Percentiles rank a stretch among this genome's conserved stretches.
These are phyloP conservation scores for Amblyopsis rosae DNA, from an alignment of 2,113 vertebrate genomes.

Conservation along the genomic window DNA sequence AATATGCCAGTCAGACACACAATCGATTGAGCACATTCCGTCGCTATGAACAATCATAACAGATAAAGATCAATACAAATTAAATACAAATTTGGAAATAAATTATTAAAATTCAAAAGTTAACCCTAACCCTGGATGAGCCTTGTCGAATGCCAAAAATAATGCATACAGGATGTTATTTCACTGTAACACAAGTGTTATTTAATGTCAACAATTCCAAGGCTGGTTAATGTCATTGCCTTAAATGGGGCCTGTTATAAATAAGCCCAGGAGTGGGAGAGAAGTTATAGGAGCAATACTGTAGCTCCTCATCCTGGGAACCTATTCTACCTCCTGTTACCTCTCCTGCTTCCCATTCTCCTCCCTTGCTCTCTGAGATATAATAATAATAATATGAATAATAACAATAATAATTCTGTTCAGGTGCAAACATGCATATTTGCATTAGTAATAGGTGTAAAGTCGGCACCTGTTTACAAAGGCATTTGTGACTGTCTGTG, in stretches of 20 bases:
- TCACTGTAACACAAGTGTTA: slow-evolving; percentile 21
- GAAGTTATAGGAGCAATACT: slow-evolving; percentile 35
- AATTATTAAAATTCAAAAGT: slow-evolving; percentile 55
- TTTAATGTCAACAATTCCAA: slow-evolving; percentile 14
- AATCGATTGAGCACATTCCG: slow-evolving; percentile 8
- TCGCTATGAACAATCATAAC: no score
- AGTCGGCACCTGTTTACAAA: slow-evolving; percentile 42
- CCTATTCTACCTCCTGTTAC: not conserved
- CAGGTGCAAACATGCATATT: slow-evolving; percentile 50
- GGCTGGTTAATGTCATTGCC: slow-evolving; percentile 25
- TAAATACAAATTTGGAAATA: slow-evolving; percentile 15
- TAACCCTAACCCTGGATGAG: slow-evolving; percentile 24
- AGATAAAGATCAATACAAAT: not conserved
- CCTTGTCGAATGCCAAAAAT: slow-evolving; percentile 14
- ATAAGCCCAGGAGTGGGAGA: slow-evolving; percentile 37
- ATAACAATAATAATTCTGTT: slow-evolving; percentile 52
- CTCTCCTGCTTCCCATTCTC: slow-evolving; percentile 19
- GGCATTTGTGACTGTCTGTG: slow-evolving; percentile 16
- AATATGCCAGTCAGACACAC: slow-evolving; percentile 27
- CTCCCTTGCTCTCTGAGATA: slow-evolving; percentile 35
- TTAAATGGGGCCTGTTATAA: slow-evolving; percentile 48
- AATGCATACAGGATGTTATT: slow-evolving; percentile 31
- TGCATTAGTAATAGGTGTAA: slow-evolving; percentile 55
- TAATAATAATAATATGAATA: slow-evolving; percentile 31
- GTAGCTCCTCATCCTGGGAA: slow-evolving; percentile 28